Conservation (phyloP, 2,888 invertebrate genomes). For the Pammene fasciana region DNA sequence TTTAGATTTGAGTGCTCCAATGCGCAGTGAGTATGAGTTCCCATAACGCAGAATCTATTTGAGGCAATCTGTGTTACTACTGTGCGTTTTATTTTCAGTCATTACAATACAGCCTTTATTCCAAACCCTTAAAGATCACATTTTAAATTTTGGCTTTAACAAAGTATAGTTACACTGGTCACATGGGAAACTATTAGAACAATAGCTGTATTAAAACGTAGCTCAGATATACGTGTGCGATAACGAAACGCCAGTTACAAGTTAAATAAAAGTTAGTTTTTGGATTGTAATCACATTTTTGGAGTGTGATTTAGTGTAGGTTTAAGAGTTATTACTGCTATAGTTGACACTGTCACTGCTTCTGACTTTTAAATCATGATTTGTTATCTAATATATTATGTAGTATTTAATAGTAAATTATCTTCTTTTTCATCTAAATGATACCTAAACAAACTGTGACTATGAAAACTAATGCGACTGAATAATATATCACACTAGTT, state of each 20-base stretch:
- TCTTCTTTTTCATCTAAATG: too few species aligned
- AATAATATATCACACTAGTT: too few species aligned
- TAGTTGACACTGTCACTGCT: slow-evolving; percentile 2
- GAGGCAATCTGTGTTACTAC: not conserved
- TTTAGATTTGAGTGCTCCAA: not conserved
- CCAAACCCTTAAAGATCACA: not conserved
- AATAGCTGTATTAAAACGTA: slow-evolving; percentile 51
- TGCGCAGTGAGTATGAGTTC: not conserved
- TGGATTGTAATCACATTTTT: slow-evolving; percentile 23
- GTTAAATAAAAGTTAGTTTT: slow-evolving; percentile 35
- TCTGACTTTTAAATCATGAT: too few species aligned
- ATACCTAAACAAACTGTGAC: too few species aligned
- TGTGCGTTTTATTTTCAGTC: not conserved
- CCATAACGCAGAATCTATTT: not conserved
- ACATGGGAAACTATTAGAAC: slow-evolving; percentile 70
- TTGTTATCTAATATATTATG: too few species aligned
- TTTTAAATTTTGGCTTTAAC: slow-evolving; percentile 1
- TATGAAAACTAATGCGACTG: too few species aligned
- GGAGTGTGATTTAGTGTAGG: slow-evolving; percentile 14
- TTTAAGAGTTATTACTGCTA: slow-evolving; percentile 9
- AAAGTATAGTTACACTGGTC: slow-evolving; percentile 39
- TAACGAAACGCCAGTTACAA: slow-evolving; percentile 24
- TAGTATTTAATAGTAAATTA: too few species aligned
- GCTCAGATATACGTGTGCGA: slow-evolving; percentile 35
- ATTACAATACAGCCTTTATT: slow-evolving; percentile 5